Evolutionary conservation across 2,888 invertebrate genomes (phyloP).

Genomic region (Phytoseiulus persimilis): DNA sequence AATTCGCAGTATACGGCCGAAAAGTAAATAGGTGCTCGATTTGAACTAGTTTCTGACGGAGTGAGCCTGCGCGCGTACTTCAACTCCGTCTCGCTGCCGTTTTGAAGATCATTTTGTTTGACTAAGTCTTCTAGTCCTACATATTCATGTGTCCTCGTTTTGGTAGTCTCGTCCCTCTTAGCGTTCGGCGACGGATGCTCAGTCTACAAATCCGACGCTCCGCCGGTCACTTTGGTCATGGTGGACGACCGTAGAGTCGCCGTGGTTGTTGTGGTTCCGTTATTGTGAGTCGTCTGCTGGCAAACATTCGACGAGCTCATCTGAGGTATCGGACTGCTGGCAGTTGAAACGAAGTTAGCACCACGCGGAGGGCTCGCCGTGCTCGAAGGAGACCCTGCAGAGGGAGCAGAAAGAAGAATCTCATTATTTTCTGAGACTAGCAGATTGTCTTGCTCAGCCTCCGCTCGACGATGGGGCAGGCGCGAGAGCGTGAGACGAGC

Average conservation of each 20-base stretch:
- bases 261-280: constrained; percentile 23
- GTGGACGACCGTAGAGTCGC: constrained; percentile 18
- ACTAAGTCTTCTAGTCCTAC: not conserved
- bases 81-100: not conserved
- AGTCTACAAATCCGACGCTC: constrained; percentile 17
- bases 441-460: not conserved
- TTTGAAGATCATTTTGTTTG: not conserved
- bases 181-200: not conserved
- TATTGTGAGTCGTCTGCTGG: constrained; percentile 22
- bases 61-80: not conserved
- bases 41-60: not conserved
- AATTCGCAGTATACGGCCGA: not conserved
- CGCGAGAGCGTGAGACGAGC: not conserved
- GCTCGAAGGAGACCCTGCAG: not conserved
- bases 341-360: constrained; percentile 24
- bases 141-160: not conserved
- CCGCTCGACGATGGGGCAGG: not conserved
- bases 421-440: not conserved
- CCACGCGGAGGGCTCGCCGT: constrained; percentile 6
- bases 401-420: not conserved
- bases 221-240: constrained; percentile 27
- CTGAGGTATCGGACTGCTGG: constrained; percentile 30
- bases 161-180: not conserved
- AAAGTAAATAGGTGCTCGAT: not conserved
- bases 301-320: constrained; percentile 31